Evolutionary conservation across 2,797 vertebrate species (phyloP).

Genomic region (Threskiornis aethiopicus): DNA sequence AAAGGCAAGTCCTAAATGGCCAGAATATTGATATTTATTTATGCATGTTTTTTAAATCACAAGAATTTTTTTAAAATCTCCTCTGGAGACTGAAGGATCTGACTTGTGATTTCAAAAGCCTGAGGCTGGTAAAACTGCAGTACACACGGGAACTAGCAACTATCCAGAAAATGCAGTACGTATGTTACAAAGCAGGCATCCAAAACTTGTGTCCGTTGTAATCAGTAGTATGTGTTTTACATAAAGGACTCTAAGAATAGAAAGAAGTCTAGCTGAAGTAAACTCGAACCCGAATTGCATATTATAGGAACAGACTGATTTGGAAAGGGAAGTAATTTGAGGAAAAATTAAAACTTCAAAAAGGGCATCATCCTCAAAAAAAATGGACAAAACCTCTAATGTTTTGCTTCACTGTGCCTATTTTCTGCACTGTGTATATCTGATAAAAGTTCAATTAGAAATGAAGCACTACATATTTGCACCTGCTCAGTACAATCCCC

Average conservation of each 20-base stretch:
- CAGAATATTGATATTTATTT: neutral
- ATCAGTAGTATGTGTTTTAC: neutral
- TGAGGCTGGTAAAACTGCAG: neutral
- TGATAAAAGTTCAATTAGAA: conserved; percentile 12
- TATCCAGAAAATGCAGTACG: neutral
- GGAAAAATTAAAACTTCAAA: neutral
- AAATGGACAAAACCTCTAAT: neutral
- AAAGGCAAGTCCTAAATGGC: neutral
- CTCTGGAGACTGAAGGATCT: neutral
- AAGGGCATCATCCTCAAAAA: neutral
- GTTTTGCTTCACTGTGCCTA: neutral
- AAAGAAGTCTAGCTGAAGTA: neutral
- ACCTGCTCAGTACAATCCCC: neutral
- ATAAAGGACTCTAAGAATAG: neutral
- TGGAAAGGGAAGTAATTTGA: neutral
- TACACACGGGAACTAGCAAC: neutral
- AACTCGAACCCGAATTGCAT: neutral
- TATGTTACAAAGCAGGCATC: neutral
- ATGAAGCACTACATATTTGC: neutral
- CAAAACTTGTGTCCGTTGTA: neutral
- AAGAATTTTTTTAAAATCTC: neutral
- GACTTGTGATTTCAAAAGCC: neutral
- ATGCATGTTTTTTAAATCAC: neutral
- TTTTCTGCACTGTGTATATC: neutral
- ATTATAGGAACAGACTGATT: neutral